These are phyloP conservation scores for Jaculus jaculus DNA, from an alignment of 2,113 vertebrate genomes.

Conservation along the genomic window DNA sequence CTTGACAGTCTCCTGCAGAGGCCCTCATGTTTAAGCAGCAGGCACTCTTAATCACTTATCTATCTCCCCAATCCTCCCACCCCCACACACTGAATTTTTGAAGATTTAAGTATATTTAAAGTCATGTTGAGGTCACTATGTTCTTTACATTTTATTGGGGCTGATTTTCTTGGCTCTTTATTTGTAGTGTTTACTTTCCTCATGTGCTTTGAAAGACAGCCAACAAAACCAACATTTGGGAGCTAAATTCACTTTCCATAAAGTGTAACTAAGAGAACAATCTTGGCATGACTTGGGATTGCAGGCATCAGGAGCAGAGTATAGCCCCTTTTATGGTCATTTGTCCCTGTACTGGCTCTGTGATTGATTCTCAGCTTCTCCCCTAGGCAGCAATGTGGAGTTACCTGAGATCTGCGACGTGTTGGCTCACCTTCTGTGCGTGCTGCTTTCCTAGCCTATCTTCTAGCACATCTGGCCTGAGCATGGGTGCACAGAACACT, in stretches of 20 bases:
- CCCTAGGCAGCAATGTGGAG: not conserved
- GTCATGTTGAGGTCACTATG: not conserved
- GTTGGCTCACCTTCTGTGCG: not conserved
- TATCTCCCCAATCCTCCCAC: too few relatives aligned
- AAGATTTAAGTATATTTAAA: not conserved
- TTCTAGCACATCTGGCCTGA: not conserved
- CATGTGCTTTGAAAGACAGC: not conserved
- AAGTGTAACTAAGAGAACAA: not conserved
- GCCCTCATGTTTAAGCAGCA: too few relatives aligned
- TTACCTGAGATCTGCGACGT: not conserved
- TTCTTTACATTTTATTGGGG: conserved; percentile 17
- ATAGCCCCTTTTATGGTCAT: not conserved
- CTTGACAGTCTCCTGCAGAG: too few relatives aligned
- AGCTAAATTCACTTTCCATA: not conserved
- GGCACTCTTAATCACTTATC: too few relatives aligned
- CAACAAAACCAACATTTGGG: not conserved
- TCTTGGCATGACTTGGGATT: not conserved
- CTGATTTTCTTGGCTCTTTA: not conserved
- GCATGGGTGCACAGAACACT: not conserved
- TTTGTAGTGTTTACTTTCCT: not conserved
- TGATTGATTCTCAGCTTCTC: not conserved
- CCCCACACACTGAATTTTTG: not conserved
- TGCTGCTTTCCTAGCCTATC: not conserved
- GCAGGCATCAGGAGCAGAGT: not conserved
- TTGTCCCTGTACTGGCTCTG: not conserved